These are phyloP conservation scores for Cordilura impudica DNA, from an alignment of 2,888 invertebrate genomes.

Conservation along the genomic window DNA sequence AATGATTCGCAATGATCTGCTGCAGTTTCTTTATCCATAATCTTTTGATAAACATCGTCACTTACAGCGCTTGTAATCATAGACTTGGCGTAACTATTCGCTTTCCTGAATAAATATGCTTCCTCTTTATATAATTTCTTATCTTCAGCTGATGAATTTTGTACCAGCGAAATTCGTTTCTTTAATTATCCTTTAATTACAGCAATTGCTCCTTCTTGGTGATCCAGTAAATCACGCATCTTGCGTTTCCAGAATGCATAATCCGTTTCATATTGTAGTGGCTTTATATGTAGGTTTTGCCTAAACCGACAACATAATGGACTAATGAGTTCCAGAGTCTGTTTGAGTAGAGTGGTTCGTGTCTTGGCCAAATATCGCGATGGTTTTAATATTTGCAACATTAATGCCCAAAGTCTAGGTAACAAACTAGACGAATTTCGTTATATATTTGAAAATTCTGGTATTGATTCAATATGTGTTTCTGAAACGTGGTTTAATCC, in stretches of 20 bases:
- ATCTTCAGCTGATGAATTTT: slow-evolving; percentile 55
- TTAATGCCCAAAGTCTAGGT: too few species aligned
- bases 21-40: slow-evolving; percentile 71
- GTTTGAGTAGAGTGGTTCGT: too few species aligned
- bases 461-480: too few species aligned
- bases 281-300: neutral
- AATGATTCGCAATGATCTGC: slow-evolving; percentile 68
- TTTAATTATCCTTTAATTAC: slow-evolving; percentile 30
- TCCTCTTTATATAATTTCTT: slow-evolving; percentile 52
- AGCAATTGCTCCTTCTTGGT: slow-evolving; percentile 54
- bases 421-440: too few species aligned
- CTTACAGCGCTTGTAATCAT: too few species aligned
- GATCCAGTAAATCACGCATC: slow-evolving; percentile 52
- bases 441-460: too few species aligned
- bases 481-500: too few species aligned
- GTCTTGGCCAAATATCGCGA: too few species aligned
- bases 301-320: too few species aligned
- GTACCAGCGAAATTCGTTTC: slow-evolving; percentile 28
- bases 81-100: slow-evolving; percentile 72
- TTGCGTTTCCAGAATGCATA: slow-evolving; percentile 34
- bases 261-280: neutral
- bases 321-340: too few species aligned
- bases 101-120: slow-evolving; percentile 67
- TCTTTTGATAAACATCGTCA: too few species aligned
- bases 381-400: too few species aligned